Percentiles rank a stretch among this genome's conserved stretches.
These are phyloP conservation scores for Arbacia lixula DNA, from an alignment of 53 echinoderm and acorn worm species.

Conservation along the genomic window DNA sequence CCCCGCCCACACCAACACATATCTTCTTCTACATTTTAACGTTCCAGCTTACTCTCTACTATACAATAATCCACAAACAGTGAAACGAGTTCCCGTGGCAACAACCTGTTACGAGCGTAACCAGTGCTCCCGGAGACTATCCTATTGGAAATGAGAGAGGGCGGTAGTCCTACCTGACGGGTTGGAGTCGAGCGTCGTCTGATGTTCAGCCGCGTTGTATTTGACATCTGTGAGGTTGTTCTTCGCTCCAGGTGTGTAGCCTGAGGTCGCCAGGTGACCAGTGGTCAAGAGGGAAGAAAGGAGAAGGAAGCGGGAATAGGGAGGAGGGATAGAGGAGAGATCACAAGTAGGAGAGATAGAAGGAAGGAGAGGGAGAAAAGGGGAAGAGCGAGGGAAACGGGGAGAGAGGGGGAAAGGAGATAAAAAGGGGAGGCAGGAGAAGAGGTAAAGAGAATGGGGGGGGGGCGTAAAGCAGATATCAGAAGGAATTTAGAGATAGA, in stretches of 20 bases:
- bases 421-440: neutral
- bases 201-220: constrained; percentile 41
- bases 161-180: constrained; percentile 34
- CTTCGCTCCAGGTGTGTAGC: constrained; percentile 36
- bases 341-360: neutral
- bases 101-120: too few species aligned
- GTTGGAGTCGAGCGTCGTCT: constrained; percentile 38
- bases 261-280: too few species aligned
- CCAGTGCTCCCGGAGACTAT: too few species aligned
- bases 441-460: too few species aligned
- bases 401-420: neutral
- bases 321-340: too few species aligned
- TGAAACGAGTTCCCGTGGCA: too few species aligned
- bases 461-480: too few species aligned
- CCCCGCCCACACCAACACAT: too few species aligned
- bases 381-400: neutral
- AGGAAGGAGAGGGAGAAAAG: neutral
- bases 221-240: constrained; percentile 3
- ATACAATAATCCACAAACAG: too few species aligned
- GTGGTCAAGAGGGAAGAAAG: too few species aligned
- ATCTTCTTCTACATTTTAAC: too few species aligned
- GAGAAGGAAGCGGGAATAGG: neutral
- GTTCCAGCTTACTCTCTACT: too few species aligned
- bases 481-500: neutral
- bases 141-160: constrained; percentile 22